Evolutionary conservation across 2,888 invertebrate species (phyloP).

Genomic region (Eilema griseolum): DNA sequence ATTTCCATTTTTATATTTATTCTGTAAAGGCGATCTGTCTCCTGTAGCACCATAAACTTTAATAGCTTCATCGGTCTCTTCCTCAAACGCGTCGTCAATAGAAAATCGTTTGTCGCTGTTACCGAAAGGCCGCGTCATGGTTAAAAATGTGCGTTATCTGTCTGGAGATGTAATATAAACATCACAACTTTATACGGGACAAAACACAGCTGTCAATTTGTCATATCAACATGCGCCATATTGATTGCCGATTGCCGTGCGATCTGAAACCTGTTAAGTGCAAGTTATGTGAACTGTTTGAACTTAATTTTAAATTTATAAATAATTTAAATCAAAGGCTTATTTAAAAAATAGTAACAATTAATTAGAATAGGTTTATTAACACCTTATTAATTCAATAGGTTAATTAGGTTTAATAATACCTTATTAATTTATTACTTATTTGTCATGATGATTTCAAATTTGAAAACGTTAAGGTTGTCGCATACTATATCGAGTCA

Average conservation of each 20-base stretch:
- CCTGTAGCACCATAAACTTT: constrained; percentile 93
- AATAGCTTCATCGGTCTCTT: constrained; percentile 94
- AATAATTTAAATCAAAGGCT: too few species aligned
- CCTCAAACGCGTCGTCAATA: constrained; percentile 94
- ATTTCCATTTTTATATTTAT: constrained; percentile 79
- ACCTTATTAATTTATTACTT: too few species aligned
- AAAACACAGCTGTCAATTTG: constrained; percentile 85
- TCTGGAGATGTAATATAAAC: constrained; percentile 73
- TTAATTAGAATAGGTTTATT: too few species aligned
- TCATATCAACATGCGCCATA: constrained; percentile 82
- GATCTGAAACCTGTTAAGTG: constrained; percentile 32
- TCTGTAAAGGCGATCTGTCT: constrained; percentile 89
- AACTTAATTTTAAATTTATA: too few species aligned
- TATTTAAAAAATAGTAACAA: too few species aligned
- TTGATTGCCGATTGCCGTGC: constrained; percentile 59
- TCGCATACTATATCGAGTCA: too few species aligned
- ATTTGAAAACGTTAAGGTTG: too few species aligned
- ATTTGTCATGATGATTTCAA: too few species aligned
- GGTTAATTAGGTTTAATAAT: too few species aligned
- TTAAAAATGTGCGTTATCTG: constrained; percentile 62
- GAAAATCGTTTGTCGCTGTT: constrained; percentile 90
- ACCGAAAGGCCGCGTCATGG: constrained; percentile 84
- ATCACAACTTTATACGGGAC: constrained; percentile 71
- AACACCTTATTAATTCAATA: too few species aligned
- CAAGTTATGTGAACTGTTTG: too few species aligned